phyloP scores from a whole-genome alignment of 2,797 vertebrate species.

The Hypotaenidia philippensis region DNA sequence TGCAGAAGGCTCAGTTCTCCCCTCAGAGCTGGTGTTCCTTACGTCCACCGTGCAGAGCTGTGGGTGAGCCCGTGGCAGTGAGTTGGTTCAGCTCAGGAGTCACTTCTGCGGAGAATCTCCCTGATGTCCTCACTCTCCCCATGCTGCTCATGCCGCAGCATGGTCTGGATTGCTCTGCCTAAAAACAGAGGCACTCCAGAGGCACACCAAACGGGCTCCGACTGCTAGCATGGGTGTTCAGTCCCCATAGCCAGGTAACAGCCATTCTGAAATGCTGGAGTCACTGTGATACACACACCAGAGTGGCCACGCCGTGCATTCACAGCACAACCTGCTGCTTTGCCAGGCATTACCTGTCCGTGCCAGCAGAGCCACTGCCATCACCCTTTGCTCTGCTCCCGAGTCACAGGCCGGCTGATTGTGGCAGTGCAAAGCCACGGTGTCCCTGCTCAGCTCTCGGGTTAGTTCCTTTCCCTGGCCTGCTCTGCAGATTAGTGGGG shows the following conservation, averaged over 20 bases:
- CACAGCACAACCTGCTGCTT: background rate
- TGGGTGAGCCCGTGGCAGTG: rapidly evolving
- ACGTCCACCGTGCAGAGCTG: rapidly evolving
- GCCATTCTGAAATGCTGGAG: background rate
- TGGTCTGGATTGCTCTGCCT: background rate
- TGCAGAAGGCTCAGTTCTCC: background rate
- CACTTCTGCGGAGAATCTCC: background rate
- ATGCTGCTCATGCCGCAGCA: background rate
- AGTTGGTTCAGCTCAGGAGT: background rate
- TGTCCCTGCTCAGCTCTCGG: background rate
- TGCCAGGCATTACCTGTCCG: background rate
- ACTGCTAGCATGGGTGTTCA: background rate
- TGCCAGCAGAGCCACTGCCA: background rate
- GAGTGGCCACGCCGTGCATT: rapidly evolving
- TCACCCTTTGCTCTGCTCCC: background rate
- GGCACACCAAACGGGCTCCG: background rate
- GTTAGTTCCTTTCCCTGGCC: background rate
- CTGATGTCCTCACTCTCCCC: background rate
- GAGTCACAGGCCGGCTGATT: no score
- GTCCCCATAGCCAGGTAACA: background rate
- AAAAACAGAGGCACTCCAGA: background rate
- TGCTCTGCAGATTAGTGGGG: background rate
- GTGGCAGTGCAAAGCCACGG: rapidly evolving
- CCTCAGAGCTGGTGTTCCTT: background rate
- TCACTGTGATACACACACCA: rapidly evolving